Evolutionary conservation across 1,140 invertebrate species (phyloP).

Genomic region (Arion vulgaris): DNA sequence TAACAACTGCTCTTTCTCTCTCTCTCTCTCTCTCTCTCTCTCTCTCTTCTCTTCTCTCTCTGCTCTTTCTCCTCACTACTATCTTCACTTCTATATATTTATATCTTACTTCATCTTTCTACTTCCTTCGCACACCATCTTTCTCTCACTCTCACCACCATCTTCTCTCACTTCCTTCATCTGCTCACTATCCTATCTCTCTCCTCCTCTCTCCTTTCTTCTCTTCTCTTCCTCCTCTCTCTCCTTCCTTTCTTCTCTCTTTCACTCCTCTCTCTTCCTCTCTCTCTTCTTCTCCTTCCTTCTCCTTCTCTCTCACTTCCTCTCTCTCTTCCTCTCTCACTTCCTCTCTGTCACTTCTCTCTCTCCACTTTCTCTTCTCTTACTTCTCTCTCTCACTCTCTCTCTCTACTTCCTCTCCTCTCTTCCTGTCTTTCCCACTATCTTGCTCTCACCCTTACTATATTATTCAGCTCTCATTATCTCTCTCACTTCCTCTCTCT

Average conservation of each 20-base stretch:
- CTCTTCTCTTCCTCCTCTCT: conserved; percentile 14
- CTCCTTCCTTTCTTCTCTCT: background rate
- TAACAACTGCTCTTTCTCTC: background rate
- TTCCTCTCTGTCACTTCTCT: background rate
- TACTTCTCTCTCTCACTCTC: background rate
- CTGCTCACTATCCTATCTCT: conserved; percentile 11
- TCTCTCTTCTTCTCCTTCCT: conserved; percentile 7
- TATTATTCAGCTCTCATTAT: background rate
- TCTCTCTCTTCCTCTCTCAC: background rate
- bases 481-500: conserved; percentile 25
- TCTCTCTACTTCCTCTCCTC: background rate
- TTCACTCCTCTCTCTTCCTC: background rate
- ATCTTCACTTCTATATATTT: background rate
- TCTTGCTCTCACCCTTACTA: background rate
- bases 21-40: conserved; percentile 1
- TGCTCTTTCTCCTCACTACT: background rate
- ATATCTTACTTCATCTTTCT: background rate
- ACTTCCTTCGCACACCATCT: background rate
- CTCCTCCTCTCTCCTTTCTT: conserved; percentile 22
- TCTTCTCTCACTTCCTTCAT: conserved; percentile 9
- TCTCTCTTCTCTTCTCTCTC: background rate
- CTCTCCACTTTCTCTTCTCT: background rate
- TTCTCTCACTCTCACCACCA: background rate
- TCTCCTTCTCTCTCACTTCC: too few species aligned
- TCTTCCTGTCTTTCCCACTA: background rate